Percentiles rank a stretch among this genome's conserved stretches.
Evolutionary conservation across 2,888 invertebrate species (phyloP).

Genomic region (Idaea aversata): DNA sequence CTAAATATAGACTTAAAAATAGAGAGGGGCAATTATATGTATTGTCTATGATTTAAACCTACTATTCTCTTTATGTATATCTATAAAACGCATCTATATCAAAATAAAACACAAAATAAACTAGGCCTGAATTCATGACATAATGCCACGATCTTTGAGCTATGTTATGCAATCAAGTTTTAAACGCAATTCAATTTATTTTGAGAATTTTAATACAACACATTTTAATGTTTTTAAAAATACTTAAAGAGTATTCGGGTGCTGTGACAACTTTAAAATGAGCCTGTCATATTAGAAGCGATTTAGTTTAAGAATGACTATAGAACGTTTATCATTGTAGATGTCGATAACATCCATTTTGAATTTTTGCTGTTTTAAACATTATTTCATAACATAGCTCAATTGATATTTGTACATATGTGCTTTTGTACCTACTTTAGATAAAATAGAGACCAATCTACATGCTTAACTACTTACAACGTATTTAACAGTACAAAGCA

Average conservation of each 20-base stretch:
- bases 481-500: no score
- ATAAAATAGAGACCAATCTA: not conserved
- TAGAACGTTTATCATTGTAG: no score
- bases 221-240: no score
- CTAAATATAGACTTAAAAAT: not conserved
- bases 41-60: not conserved
- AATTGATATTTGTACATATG: not conserved
- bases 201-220: no score
- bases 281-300: no score
- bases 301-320: no score
- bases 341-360: no score
- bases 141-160: not conserved
- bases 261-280: no score
- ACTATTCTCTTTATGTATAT: not conserved
- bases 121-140: not conserved
- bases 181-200: no score
- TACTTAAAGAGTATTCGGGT: no score
- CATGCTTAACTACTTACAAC: not conserved
- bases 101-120: not conserved
- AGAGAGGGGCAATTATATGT: not conserved
- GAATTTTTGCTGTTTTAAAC: no score
- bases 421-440: not conserved
- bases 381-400: no score
- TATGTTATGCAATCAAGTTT: not conserved
- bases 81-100: not conserved